Conservation (phyloP, 2,888 invertebrate species). For the Gortyna flavago region DNA sequence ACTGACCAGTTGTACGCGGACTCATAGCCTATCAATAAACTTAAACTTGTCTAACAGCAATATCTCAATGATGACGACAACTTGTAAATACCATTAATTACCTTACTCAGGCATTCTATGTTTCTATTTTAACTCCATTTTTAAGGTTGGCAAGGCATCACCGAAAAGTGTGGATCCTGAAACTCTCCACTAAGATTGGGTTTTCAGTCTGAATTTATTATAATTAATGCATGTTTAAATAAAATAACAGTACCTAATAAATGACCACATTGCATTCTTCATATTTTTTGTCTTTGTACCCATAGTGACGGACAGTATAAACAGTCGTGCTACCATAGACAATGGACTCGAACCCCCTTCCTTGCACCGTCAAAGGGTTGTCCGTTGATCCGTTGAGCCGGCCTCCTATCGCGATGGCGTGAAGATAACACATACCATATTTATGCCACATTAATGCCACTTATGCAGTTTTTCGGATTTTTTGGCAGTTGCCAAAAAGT, state of each 20-base stretch:
- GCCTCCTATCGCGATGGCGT: slow-evolving; percentile 72
- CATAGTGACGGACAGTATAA: slow-evolving; percentile 34
- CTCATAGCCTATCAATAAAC: too few relatives aligned
- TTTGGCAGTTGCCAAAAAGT: slow-evolving; percentile 68
- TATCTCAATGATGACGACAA: too few relatives aligned
- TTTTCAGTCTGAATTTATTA: not conserved
- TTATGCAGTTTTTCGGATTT: slow-evolving; percentile 72
- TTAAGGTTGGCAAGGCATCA: too few relatives aligned
- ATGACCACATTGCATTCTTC: not conserved
- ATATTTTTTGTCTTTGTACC: slow-evolving; percentile 1
- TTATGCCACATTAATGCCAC: slow-evolving; percentile 75
- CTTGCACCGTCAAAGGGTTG: slow-evolving; percentile 76
- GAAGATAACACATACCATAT: slow-evolving; percentile 73
- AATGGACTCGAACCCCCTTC: slow-evolving; percentile 67
- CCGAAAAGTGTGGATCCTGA: too few relatives aligned
- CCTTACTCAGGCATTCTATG: too few relatives aligned
- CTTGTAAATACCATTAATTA: too few relatives aligned
- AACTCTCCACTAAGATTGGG: too few relatives aligned
- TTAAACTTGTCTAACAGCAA: too few relatives aligned
- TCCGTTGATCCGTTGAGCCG: slow-evolving; percentile 71
- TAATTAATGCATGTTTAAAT: not conserved
- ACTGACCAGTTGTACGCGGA: too few relatives aligned
- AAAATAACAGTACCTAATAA: not conserved
- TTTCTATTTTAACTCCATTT: too few relatives aligned
- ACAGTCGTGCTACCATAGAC: slow-evolving; percentile 47